Evolutionary conservation across 2,888 invertebrate species (phyloP).

Genomic region (Antitype chi): DNA sequence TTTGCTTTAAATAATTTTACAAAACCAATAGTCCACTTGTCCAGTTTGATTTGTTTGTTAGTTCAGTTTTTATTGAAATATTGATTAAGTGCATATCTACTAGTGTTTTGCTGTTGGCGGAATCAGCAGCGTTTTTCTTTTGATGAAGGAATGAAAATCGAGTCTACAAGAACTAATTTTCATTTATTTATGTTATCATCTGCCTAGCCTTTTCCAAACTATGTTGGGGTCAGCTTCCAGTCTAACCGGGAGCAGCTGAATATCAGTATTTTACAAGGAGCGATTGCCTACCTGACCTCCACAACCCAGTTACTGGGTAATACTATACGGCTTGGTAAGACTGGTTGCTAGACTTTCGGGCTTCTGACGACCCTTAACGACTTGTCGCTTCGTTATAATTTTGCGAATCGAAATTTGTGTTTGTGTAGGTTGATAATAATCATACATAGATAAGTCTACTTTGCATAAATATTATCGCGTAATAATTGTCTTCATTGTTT

Average conservation of each 20-base stretch:
- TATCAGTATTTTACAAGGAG: too few relatives aligned
- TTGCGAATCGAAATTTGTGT: not conserved
- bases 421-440: not conserved
- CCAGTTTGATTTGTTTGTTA: conserved; percentile 50
- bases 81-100: too few relatives aligned
- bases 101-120: not conserved
- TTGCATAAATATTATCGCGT: not conserved
- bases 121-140: not conserved
- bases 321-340: too few relatives aligned
- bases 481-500: not conserved
- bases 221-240: too few relatives aligned
- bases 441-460: not conserved
- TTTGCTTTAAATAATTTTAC: conserved; percentile 68
- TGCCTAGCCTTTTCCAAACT: too few relatives aligned
- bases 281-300: too few relatives aligned
- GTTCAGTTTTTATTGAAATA: too few relatives aligned
- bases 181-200: not conserved
- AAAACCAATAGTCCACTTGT: conserved; percentile 71
- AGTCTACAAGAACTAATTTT: not conserved
- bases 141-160: not conserved
- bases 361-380: too few relatives aligned
- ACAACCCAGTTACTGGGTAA: too few relatives aligned
- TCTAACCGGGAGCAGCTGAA: too few relatives aligned
- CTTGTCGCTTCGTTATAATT: not conserved
- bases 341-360: too few relatives aligned